Evolutionary conservation across 2,113 vertebrate species (phyloP).

Genomic region (Podarcis muralis): DNA sequence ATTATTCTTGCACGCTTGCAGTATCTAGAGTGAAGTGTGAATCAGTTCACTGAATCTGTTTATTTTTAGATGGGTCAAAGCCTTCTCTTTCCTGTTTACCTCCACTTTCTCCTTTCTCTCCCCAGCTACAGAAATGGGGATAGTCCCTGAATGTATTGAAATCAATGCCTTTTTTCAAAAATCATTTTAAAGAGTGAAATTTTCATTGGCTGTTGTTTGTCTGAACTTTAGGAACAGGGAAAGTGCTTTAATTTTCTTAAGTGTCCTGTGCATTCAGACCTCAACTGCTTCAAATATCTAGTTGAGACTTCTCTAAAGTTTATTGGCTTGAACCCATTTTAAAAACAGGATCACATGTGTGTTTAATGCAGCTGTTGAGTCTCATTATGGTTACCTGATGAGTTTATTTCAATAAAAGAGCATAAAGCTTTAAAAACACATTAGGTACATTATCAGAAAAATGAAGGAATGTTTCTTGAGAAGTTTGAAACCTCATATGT

Average conservation of each 20-base stretch:
- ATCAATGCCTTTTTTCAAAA: rapidly evolving
- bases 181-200: neutral
- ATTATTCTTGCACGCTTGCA: neutral
- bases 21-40: neutral
- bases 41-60: neutral
- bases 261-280: neutral
- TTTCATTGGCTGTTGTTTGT: neutral
- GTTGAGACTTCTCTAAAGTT: neutral
- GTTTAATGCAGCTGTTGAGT: neutral
- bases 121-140: neutral
- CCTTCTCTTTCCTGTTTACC: neutral
- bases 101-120: neutral
- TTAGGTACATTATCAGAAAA: neutral
- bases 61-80: neutral
- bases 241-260: neutral
- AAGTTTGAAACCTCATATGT: constrained; percentile 14
- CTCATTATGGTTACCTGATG: neutral
- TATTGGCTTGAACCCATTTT: neutral
- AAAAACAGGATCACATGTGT: neutral
- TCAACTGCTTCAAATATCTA: neutral
- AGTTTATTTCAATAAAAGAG: neutral
- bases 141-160: neutral
- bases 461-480: neutral
- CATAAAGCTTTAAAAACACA: neutral
- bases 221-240: neutral